Percentiles rank a stretch among this genome's conserved stretches.
Conservation (phyloP, 2,113 vertebrate genomes). For the Pomatostomus ruficeps region DNA sequence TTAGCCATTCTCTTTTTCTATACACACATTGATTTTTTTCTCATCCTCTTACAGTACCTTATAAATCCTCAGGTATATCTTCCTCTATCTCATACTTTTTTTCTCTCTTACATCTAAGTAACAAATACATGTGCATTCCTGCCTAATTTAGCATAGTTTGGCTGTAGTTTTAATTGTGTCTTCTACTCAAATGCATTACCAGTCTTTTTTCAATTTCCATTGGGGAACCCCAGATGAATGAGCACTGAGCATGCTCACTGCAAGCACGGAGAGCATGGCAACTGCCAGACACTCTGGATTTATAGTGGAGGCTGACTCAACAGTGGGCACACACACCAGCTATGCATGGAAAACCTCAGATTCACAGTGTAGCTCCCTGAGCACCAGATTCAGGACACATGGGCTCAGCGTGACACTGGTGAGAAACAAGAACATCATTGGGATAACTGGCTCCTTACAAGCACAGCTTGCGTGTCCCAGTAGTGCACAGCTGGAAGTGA, state of each 20-base stretch:
- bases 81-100: background rate
- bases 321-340: background rate
- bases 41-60: background rate
- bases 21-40: accelerated
- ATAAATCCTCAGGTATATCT: background rate
- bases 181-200: background rate
- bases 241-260: background rate
- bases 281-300: background rate
- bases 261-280: background rate
- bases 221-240: background rate
- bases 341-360: background rate
- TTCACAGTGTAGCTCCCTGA: background rate
- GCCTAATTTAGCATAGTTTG: background rate
- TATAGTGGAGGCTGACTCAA: background rate
- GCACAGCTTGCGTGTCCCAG: background rate
- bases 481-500: background rate
- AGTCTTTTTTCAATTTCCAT: background rate
- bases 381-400: background rate
- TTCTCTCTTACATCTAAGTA: background rate
- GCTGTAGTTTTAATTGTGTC: background rate
- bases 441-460: background rate
- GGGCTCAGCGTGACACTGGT: background rate
- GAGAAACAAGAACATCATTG: background rate
- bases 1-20: background rate
- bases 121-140: background rate